These are phyloP conservation scores for Acrocyrtus sp. DNA, from an alignment of 2,888 invertebrate genomes.

Conservation along the genomic window DNA sequence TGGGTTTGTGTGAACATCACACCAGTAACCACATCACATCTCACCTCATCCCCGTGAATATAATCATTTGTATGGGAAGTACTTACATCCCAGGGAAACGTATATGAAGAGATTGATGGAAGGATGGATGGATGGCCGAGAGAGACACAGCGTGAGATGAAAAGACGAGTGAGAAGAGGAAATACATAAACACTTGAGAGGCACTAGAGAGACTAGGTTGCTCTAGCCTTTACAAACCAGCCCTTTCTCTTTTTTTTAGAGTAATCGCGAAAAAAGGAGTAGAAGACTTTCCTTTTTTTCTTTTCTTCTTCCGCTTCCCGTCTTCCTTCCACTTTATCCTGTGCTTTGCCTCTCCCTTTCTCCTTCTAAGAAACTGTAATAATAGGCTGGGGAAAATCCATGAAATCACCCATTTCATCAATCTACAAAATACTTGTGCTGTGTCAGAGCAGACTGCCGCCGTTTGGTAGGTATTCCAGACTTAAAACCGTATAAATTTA, in stretches of 20 bases:
- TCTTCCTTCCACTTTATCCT: constrained; percentile 45
- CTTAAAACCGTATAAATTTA: background rate
- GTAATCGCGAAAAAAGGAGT: constrained; percentile 26
- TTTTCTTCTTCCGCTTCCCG: constrained; percentile 43
- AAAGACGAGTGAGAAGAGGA: constrained; percentile 30
- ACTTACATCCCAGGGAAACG: too few relatives aligned
- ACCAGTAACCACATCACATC: constrained; percentile 1
- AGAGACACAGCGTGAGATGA: constrained; percentile 35
- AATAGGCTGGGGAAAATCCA: constrained; percentile 26
- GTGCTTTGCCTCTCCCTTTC: constrained; percentile 24
- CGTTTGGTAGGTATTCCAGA: background rate
- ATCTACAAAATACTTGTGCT: background rate
- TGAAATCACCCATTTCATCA: constrained; percentile 38
- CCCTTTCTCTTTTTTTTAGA: constrained; percentile 32
- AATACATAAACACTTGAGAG: constrained; percentile 53
- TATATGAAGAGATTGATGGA: constrained; percentile 18
- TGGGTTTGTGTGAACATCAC: constrained; percentile 20
- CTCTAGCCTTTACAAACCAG: constrained; percentile 37
- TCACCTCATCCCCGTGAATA: constrained; percentile 8
- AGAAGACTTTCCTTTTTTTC: constrained; percentile 18
- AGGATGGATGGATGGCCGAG: constrained; percentile 17
- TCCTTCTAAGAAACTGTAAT: constrained; percentile 31
- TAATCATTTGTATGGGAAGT: too few relatives aligned
- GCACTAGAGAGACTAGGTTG: constrained; percentile 22
- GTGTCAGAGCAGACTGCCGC: background rate